Base-by-base conservation (phyloP, 2,888 invertebrate genomes). In the Ectobius pallidus region DNA sequence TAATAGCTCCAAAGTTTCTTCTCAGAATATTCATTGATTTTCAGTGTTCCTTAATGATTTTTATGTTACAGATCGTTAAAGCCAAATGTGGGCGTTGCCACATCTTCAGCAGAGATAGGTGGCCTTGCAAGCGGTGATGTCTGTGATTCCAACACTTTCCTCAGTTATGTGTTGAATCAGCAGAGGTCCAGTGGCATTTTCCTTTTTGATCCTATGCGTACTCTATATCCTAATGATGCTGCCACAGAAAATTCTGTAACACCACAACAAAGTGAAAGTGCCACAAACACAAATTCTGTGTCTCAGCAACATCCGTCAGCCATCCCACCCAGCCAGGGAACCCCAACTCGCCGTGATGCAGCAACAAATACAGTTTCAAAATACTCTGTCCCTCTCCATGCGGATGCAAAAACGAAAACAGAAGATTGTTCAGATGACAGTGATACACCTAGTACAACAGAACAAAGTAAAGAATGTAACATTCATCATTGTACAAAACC, bases 141-240 rank as follows among this genome's bases (percentile, higher is more conserved):
- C n/a, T 62, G 70, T 27, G 73, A 73, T 52, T 70, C 62, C 27
- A 73, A 70, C 65, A 70, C 70, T 14, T 73, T 73, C 30, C 62
- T 73, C 22, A 73, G 65, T 25, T 73, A 73, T 22, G 73, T 73
- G 0, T 46, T 72, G 25, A 72, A 72, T 34, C 72, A 68, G 16
- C 72, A 72, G 18, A 70, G 73, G 4, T 63, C 73, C 16, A 65
- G 55, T 32, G 70, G 70, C 3, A 46, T 73, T 44, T 70, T 73
- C 52, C 22, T 69, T 11, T 69, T 73, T 42, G 73, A 73, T 49
- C 39, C 69, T 11, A 39, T 46, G 6, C 49, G 49, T 27, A 22
- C 69, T 6, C 34, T 69, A n/a, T 55, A 49, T 22, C 27, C 69
- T 34, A 30, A 27, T 14, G 34, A 34, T 3, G 4, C 42, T n/a